These are phyloP conservation scores for Palaemon carinicauda DNA, from an alignment of 1,140 invertebrate species.

Conservation along the genomic window DNA sequence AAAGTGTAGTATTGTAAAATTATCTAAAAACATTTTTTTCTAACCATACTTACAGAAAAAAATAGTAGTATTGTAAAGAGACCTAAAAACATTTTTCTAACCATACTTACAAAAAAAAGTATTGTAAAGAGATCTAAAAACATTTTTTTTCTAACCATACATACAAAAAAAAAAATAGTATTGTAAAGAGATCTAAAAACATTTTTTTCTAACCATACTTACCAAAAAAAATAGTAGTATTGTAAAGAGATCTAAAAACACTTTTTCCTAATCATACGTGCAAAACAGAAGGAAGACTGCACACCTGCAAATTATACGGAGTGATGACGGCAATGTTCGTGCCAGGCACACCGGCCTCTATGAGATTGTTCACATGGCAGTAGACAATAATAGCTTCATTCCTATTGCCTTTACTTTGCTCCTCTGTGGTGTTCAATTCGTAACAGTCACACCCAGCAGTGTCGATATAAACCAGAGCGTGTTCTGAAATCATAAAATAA, in stretches of 20 bases:
- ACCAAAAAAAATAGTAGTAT: background rate
- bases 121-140: too few species aligned
- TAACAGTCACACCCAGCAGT: conserved; percentile 31
- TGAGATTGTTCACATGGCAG: background rate
- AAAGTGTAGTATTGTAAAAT: too few species aligned
- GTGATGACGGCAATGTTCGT: conserved; percentile 36
- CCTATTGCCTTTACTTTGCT: conserved; percentile 35
- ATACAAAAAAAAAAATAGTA: background rate
- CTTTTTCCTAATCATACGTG: background rate
- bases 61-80: too few species aligned
- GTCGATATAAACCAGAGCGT: conserved; percentile 14
- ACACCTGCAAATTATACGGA: conserved; percentile 29
- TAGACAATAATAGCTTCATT: conserved; percentile 21
- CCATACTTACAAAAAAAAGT: background rate
- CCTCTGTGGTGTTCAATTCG: conserved; percentile 28
- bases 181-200: background rate
- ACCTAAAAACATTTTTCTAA: too few species aligned
- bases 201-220: background rate
- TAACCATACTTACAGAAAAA: too few species aligned
- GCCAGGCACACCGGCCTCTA: conserved; percentile 7
- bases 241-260: background rate
- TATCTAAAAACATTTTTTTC: background rate
- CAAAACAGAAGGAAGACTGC: too few species aligned
- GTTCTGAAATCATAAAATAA: background rate
- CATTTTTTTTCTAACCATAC: background rate